phyloP scores from a whole-genome alignment of 2,888 invertebrate species.

The Pogonocherus hispidulus region DNA sequence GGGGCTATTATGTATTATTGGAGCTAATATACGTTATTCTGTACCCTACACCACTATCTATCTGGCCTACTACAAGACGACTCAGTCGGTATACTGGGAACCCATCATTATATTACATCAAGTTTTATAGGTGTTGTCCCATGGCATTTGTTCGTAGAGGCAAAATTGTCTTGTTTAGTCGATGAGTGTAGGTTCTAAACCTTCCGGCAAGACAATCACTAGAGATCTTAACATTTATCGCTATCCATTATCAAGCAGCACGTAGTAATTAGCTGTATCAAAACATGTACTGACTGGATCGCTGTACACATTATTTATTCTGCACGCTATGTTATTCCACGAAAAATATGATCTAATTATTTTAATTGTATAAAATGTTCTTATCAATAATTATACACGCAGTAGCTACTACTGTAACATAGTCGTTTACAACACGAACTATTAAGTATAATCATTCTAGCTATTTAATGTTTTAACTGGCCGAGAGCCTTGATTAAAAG shows the following conservation, averaged over 20 bases:
- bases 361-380: slow-evolving; percentile 15
- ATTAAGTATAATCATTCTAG: slow-evolving; percentile 12
- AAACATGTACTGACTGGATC: slow-evolving; percentile 13
- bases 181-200: slow-evolving; percentile 19
- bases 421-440: slow-evolving; percentile 11
- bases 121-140: slow-evolving; percentile 56
- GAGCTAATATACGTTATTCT: slow-evolving; percentile 65
- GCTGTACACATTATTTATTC: slow-evolving; percentile 24
- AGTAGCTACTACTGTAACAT: slow-evolving; percentile 24
- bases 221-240: slow-evolving; percentile 36
- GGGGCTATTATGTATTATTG: slow-evolving; percentile 69
- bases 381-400: slow-evolving; percentile 19
- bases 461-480: not conserved
- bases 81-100: slow-evolving; percentile 52
- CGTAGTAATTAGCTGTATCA: slow-evolving; percentile 34
- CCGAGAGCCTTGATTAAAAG: not conserved
- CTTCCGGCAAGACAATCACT: slow-evolving; percentile 32
- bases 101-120: slow-evolving; percentile 66
- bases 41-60: slow-evolving; percentile 61
- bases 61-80: slow-evolving; percentile 62
- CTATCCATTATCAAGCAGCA: slow-evolving; percentile 29
- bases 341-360: slow-evolving; percentile 27
- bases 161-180: slow-evolving; percentile 32
- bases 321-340: slow-evolving; percentile 29
- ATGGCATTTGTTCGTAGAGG: slow-evolving; percentile 23